Evolutionary conservation across 2,888 invertebrate genomes (phyloP).

Genomic region (Drosophila prolongata): DNA sequence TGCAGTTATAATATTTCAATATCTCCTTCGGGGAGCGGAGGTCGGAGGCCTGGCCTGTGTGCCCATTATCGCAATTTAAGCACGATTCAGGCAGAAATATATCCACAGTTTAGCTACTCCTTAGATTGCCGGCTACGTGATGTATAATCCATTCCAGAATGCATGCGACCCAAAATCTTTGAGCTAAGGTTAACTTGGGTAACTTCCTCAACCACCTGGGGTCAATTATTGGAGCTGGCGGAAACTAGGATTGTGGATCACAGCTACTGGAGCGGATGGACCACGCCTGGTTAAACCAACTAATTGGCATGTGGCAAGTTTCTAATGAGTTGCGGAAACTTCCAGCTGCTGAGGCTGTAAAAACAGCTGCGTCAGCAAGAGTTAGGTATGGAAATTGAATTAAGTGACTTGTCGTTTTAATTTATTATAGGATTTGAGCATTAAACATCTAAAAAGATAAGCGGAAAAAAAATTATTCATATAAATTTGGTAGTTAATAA

Average conservation of each 20-base stretch:
- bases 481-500: too few relatives aligned
- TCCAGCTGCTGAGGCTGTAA: constrained; percentile 16
- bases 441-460: not conserved
- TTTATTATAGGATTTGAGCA: constrained; percentile 28
- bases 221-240: constrained; percentile 54
- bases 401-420: constrained; percentile 34
- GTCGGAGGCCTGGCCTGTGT: constrained; percentile 37
- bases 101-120: constrained; percentile 11
- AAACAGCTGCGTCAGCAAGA: constrained; percentile 40
- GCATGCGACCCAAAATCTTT: not conserved
- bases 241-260: constrained; percentile 27
- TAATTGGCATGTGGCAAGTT: constrained; percentile 70
- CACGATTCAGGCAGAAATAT: constrained; percentile 56
- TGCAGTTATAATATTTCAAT: constrained; percentile 80
- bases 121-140: constrained; percentile 53
- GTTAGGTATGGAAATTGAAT: constrained; percentile 9
- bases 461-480: not conserved
- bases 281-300: constrained; percentile 30
- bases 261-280: constrained; percentile 1
- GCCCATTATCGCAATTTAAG: constrained; percentile 79
- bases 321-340: constrained; percentile 68
- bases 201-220: constrained; percentile 40
- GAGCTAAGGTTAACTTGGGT: constrained; percentile 17
- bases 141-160: constrained; percentile 42
- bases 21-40: constrained; percentile 46